Percentiles rank a stretch among this genome's conserved stretches.
phyloP scores from a whole-genome alignment of 2,113 vertebrate genomes.

The Dryoscopus gambensis region DNA sequence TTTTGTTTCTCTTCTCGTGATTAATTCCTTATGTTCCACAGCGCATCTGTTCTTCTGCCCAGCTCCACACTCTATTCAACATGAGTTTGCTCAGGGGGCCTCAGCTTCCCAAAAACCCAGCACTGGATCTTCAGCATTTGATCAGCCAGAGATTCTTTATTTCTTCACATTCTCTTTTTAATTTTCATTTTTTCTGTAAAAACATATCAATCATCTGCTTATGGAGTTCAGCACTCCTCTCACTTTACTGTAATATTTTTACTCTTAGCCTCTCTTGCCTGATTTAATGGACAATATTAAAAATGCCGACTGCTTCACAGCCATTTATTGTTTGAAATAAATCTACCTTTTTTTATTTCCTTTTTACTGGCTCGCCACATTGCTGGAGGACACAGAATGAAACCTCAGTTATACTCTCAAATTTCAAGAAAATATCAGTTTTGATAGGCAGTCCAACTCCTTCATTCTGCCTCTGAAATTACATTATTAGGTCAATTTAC shows the following conservation, averaged over 20 bases:
- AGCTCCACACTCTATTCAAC: background rate
- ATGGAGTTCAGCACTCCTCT: background rate
- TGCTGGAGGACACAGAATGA: background rate
- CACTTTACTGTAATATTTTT: background rate
- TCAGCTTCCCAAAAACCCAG: background rate
- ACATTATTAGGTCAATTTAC: background rate
- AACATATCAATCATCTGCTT: background rate
- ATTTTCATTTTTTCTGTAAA: background rate
- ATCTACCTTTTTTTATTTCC: background rate
- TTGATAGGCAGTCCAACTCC: background rate
- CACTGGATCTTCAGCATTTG: background rate
- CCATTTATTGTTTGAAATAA: constrained; percentile 1
- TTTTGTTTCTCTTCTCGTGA: background rate
- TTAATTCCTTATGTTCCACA: background rate
- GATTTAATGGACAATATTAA: background rate
- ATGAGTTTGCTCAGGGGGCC: background rate
- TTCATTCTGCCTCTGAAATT: background rate
- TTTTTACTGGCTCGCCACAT: background rate
- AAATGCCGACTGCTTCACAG: background rate
- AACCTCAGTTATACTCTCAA: background rate
- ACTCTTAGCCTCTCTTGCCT: background rate
- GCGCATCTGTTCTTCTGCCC: background rate
- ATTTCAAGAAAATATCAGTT: background rate
- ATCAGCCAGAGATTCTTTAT: background rate
- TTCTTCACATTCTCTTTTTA: background rate